Evolutionary conservation across 1,140 invertebrate genomes (phyloP), one percentile per base, ranked within the genome.

Genomic region (Drosophila persimilis): DNA sequence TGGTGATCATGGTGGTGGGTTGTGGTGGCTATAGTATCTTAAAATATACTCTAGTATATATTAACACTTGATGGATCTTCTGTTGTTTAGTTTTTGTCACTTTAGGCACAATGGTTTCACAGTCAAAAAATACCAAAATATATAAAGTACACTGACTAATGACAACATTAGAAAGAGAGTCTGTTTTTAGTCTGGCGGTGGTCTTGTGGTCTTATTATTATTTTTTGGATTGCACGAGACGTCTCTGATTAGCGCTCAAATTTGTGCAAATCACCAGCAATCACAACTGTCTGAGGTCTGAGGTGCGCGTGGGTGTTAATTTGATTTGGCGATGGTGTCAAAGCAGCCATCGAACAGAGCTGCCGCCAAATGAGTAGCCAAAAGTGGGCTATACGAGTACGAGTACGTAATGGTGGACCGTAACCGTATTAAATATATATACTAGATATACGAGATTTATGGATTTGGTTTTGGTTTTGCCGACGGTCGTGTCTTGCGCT

Each of bases 241-340:
- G 50, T 66, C 55, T 77, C 58, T 63, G 66, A 79, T 88, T 88
- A 88, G 83, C 84, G 83, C 83, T 67, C 79, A 88, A 31, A 31
- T 31, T 31, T 88, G 81, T 88, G 86, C 81, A 63, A 88, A 20
- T 20, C 20, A 20, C 20, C 20, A 20, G 20, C 20, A 86, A 86
- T 88, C 70, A 76, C 75, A 8, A 43, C 58, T 51, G 64, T 77
- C 64, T 60, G 20, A 20, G 20, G 20, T 20, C 64, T 88, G 66
- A 59, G 35, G 0, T 69, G 72, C 70, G 77, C 72, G 85, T 81
- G 86, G 85, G 85, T 89, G 85, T 89, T 89, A 89, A 89, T 89
- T 89, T 64, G 64, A 89, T 89, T 89, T 39, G 35, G 85, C 67
- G 76, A 57, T 55, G 66, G 55, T 64, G 67, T 71, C 76, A 63